Evolutionary conservation across 2,113 vertebrate genomes (phyloP).

Genomic region (Sitta europaea): DNA sequence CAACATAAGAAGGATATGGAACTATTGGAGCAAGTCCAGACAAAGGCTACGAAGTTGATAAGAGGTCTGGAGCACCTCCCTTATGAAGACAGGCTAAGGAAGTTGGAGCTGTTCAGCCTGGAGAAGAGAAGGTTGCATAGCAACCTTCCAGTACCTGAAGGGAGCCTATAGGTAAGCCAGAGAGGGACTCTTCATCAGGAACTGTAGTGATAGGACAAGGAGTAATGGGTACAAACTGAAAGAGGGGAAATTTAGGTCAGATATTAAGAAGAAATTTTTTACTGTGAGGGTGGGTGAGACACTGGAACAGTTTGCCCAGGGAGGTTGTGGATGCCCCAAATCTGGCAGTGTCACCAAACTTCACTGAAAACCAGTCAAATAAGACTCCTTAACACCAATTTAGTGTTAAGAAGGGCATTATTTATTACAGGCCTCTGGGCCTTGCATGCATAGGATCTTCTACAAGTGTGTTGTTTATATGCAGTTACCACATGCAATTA

Average conservation of each 20-base stretch:
- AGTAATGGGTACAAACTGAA: no score
- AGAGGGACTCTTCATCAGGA: no score
- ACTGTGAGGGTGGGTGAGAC: background rate
- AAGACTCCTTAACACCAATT: background rate
- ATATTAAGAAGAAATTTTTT: no score
- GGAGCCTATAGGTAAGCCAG: no score
- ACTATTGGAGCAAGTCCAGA: background rate
- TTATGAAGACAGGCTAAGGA: no score
- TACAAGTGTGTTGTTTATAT: background rate
- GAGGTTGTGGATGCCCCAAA: background rate
- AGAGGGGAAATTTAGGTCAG: no score
- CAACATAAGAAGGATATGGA: background rate
- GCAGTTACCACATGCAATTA: background rate
- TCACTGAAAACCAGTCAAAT: background rate
- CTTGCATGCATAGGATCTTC: background rate
- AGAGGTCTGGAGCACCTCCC: no score
- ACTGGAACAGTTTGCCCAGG: background rate
- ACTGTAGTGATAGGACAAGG: no score
- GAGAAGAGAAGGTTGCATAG: no score
- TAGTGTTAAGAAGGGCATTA: background rate
- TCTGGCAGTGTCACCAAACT: background rate
- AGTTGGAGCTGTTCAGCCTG: no score
- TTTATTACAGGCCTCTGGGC: background rate
- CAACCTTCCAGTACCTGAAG: no score
- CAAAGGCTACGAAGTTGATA: background rate